phyloP scores from a whole-genome alignment of 2,888 invertebrate genomes.

The Melanargia galathea region DNA sequence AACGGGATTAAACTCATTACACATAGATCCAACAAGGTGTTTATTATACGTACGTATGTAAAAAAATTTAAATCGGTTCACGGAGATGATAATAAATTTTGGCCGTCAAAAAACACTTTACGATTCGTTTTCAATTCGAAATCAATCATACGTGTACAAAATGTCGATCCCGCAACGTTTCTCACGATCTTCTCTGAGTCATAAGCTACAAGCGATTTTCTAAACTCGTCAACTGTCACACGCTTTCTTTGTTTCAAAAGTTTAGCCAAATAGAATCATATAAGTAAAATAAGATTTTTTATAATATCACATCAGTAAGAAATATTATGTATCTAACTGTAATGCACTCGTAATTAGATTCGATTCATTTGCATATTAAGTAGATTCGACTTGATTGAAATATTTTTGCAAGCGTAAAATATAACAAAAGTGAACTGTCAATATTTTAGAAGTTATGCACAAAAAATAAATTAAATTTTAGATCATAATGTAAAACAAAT shows the following conservation, averaged over 20 bases:
- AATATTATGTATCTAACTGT: not conserved
- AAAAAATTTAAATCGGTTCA: conserved; percentile 29
- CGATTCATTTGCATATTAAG: too few species aligned
- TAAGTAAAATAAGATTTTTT: too few species aligned
- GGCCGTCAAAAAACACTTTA: conserved; percentile 66
- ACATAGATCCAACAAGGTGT: conserved; percentile 28
- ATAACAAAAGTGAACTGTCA: too few species aligned
- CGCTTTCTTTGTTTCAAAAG: not conserved
- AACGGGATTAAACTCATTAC: conserved; percentile 18
- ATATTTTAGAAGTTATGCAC: too few species aligned
- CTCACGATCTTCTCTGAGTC: conserved; percentile 39
- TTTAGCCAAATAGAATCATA: too few species aligned
- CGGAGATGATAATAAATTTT: conserved; percentile 56
- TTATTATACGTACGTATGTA: conserved; percentile 15
- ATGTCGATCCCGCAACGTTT: conserved; percentile 49
- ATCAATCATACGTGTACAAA: conserved; percentile 61
- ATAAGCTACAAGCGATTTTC: conserved; percentile 30
- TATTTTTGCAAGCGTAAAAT: too few species aligned
- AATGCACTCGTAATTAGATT: too few species aligned
- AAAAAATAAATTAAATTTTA: too few species aligned
- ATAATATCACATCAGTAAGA: too few species aligned
- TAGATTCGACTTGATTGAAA: too few species aligned
- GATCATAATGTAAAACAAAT: too few species aligned
- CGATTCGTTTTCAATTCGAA: conserved; percentile 69
- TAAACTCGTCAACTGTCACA: not conserved